Conservation (phyloP, 92 coral and sea anemone species). For the Anthopleura xanthogrammica region DNA sequence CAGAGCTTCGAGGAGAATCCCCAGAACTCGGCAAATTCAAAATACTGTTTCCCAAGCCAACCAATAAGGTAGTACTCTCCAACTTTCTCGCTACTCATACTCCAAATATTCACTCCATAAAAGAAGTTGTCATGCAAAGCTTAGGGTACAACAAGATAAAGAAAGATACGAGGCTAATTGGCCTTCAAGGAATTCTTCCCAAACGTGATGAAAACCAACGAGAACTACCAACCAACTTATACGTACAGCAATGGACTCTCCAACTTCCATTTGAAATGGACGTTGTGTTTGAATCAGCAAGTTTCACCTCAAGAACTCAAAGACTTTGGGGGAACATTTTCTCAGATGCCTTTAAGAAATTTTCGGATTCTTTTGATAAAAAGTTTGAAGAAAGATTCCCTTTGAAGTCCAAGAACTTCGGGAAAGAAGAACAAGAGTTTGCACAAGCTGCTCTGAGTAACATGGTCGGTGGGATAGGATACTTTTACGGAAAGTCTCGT, state of each 20-base stretch:
- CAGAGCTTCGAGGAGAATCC: slow-evolving; percentile 71
- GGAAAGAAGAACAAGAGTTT: slow-evolving; percentile 63
- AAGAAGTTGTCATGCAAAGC: slow-evolving; percentile 76
- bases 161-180: slow-evolving; percentile 62
- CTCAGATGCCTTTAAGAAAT: slow-evolving; percentile 52
- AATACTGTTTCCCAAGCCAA: slow-evolving; percentile 63
- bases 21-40: slow-evolving; percentile 88
- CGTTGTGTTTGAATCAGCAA: slow-evolving; percentile 80
- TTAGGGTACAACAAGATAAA: slow-evolving; percentile 65
- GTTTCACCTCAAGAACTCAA: slow-evolving; percentile 52
- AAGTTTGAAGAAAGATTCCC: slow-evolving; percentile 91
- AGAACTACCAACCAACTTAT: slow-evolving; percentile 76
- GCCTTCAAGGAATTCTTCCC: slow-evolving; percentile 67
- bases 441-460: slow-evolving; percentile 93
- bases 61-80: slow-evolving; percentile 49
- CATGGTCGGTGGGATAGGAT: slow-evolving; percentile 93
- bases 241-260: slow-evolving; percentile 78
- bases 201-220: slow-evolving; percentile 65
- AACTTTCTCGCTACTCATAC: slow-evolving; percentile 80
- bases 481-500: slow-evolving; percentile 83
- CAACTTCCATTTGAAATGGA: slow-evolving; percentile 91
- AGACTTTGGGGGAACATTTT: slow-evolving; percentile 69
- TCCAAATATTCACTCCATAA: slow-evolving; percentile 87
- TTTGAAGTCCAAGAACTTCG: slow-evolving; percentile 69
- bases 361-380: slow-evolving; percentile 66